phyloP scores from a whole-genome alignment of 1,140 invertebrate genomes.

The Penaeus indicus region DNA sequence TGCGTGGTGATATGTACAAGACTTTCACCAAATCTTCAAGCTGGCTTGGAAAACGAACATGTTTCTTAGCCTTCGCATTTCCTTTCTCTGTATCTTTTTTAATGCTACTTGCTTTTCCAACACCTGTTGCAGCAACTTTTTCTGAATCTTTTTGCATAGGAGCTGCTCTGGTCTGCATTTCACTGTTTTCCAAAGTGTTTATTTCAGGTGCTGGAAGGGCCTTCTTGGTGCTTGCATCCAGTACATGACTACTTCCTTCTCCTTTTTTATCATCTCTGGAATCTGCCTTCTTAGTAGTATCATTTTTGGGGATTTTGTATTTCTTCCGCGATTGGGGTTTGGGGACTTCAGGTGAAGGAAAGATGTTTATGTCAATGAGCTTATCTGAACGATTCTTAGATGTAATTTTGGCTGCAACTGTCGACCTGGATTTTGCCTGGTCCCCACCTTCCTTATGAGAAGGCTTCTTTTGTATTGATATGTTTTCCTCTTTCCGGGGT shows the following conservation, averaged over 20 bases:
- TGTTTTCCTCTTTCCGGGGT: slow-evolving; percentile 44
- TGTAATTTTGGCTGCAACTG: slow-evolving; percentile 61
- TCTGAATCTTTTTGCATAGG: too few relatives aligned
- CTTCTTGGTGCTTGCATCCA: not conserved
- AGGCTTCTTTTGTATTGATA: slow-evolving; percentile 55
- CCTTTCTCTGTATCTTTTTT: not conserved
- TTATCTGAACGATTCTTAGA: slow-evolving; percentile 53
- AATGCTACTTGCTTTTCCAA: not conserved
- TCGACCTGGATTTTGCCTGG: slow-evolving; percentile 37
- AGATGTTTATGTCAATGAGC: slow-evolving; percentile 55
- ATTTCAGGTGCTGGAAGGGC: too few relatives aligned
- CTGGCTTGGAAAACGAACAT: slow-evolving; percentile 45
- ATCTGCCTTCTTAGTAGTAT: not conserved
- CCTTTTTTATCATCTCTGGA: not conserved
- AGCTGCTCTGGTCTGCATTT: too few relatives aligned
- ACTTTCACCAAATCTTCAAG: slow-evolving; percentile 44
- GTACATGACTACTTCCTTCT: not conserved
- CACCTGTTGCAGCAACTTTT: not conserved
- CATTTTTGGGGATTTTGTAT: slow-evolving; percentile 48
- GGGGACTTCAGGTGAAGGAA: slow-evolving; percentile 21
- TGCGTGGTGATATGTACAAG: slow-evolving; percentile 52
- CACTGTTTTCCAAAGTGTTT: too few relatives aligned
- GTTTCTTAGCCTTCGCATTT: not conserved
- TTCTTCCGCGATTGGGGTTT: not conserved
- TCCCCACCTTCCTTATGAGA: not conserved